Base-by-base conservation (phyloP, 2,888 invertebrate genomes). In the Leptinotarsa rubiginosa region DNA sequence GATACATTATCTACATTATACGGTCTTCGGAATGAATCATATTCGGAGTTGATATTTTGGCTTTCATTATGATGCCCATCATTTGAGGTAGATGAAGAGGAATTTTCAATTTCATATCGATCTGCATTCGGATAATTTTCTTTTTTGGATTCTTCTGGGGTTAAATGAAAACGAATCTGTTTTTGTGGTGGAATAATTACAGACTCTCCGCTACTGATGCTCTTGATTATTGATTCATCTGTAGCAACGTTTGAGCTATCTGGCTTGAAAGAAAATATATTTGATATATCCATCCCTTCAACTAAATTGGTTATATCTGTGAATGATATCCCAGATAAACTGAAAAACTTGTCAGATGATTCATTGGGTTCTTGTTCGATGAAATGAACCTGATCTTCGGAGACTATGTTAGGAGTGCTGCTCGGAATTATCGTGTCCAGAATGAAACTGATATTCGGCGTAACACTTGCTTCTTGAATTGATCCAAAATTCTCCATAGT, bases 211-310 rank as follows among this genome's bases (percentile, higher is more conserved):
- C 31, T 7, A 7, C 7, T 31, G 31, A 31, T 31, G 31, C 7
- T 31, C 31, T 31, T 31, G 31, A 25, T 20, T 54, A 54, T 54
- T n/a, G 54, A 54, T 54, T 54, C 54, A 54, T 54, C 54, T 54
- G 18, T 54, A 54, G n/a, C 3, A 54, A 18, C 54, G 54, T 20
- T 54, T 54, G 20, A 54, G 20, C 54, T 12, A 20, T 54, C 20
- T 54, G 3, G 54, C 20, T 18, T 54, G 54, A 20, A 54, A 54
- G 20, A 20, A 54, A 54, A 54, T 54, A 20, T 7, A 18, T 54
- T 10, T 20, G 54, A 54, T 54, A 54, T 20, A 54, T 54, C 10
- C 20, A 54, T 54, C 18, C 54, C 18, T 54, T 54, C n/a, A 54
- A 54, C 54, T 54, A 20, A 54, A n/a, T 54, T 54, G 54, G 20